Conservation (phyloP, 2,113 vertebrate genomes). For the Hyla sarda region DNA sequence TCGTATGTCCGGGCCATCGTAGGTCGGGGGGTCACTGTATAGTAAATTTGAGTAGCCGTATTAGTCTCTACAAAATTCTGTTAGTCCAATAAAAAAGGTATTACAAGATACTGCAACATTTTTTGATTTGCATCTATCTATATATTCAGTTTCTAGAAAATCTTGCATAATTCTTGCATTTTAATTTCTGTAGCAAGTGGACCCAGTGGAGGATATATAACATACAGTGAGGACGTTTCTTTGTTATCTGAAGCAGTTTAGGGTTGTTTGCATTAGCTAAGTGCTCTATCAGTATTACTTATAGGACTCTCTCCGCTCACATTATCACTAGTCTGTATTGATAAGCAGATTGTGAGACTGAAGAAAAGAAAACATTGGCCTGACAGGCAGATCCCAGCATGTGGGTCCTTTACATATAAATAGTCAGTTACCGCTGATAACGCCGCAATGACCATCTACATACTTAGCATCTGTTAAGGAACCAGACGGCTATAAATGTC, state of each 20-base stretch:
- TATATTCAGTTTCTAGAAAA: no score
- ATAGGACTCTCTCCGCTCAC: neutral
- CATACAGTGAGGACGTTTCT: neutral
- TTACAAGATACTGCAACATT: no score
- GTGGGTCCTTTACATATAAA: slow-evolving; percentile 11
- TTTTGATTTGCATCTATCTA: no score
- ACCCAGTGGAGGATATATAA: neutral
- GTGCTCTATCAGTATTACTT: slow-evolving; percentile 12
- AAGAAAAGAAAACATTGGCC: slow-evolving; percentile 12
- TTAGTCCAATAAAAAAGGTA: no score
- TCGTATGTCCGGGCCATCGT: no score
- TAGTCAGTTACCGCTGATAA: slow-evolving; percentile 10
- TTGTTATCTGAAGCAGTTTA: neutral
- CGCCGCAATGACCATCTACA: neutral
- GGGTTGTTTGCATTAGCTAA: neutral
- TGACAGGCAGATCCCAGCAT: slow-evolving; percentile 1
- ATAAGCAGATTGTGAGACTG: slow-evolving; percentile 8
- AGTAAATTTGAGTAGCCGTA: no score
- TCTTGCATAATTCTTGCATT: no score
- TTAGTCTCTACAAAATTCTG: no score
- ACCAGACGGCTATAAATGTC: neutral
- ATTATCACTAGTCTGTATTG: neutral
- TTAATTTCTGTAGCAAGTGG: no score
- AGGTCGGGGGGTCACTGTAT: no score
- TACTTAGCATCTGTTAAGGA: neutral